phyloP scores from a whole-genome alignment of 1,140 invertebrate genomes.

The Metaphire vulgaris region DNA sequence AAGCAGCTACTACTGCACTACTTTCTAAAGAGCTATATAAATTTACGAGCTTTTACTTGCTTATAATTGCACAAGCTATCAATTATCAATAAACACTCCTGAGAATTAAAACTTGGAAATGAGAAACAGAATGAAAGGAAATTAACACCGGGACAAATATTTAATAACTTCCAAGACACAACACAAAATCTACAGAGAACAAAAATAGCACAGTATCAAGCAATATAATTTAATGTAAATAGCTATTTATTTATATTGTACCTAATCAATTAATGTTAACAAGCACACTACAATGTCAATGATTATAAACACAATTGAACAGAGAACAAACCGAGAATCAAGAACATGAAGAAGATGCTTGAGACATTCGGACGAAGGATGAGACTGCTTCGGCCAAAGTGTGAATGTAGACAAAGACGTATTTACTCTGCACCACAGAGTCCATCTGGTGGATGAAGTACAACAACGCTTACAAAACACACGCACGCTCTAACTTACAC shows the following conservation, averaged over 20 bases:
- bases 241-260: neutral
- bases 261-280: neutral
- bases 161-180: neutral
- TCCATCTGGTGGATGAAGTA: slow-evolving; percentile 49
- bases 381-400: slow-evolving; percentile 38
- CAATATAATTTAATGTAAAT: neutral
- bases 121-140: neutral
- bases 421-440: slow-evolving; percentile 40
- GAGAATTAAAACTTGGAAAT: too few relatives aligned
- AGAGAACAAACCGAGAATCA: neutral
- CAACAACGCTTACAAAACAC: slow-evolving; percentile 67
- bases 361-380: slow-evolving; percentile 38
- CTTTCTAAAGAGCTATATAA: neutral
- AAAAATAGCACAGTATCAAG: neutral
- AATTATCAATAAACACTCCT: neutral
- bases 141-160: too few relatives aligned
- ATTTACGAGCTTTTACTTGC: neutral
- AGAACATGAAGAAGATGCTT: slow-evolving; percentile 25
- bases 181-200: neutral
- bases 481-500: neutral
- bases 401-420: slow-evolving; percentile 48
- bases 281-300: neutral
- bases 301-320: neutral
- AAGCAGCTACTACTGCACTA: neutral
- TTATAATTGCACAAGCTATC: neutral